phyloP scores from a whole-genome alignment of 2,113 vertebrate species.

The Taurulus bubalis region DNA sequence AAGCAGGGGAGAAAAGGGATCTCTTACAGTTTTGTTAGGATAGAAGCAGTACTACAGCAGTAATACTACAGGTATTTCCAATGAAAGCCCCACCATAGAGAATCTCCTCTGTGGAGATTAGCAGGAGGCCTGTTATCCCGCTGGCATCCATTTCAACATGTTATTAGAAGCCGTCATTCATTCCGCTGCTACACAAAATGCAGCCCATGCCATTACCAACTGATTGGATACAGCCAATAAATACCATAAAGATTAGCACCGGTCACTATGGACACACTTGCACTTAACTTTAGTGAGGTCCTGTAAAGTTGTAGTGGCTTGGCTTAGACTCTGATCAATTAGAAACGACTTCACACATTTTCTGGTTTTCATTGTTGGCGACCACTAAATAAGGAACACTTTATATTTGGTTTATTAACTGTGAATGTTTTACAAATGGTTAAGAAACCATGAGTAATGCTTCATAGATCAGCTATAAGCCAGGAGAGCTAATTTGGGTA shows the following conservation, averaged over 20 bases:
- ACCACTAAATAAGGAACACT: background rate
- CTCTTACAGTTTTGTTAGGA: conserved; percentile 60
- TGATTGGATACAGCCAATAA: conserved; percentile 56
- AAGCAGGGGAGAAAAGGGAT: conserved; percentile 45
- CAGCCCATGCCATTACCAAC: conserved; percentile 43
- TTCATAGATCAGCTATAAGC: background rate
- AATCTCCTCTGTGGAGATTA: conserved; percentile 61
- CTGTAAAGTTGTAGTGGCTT: background rate
- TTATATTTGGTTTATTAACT: background rate
- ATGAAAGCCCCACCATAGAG: conserved; percentile 54
- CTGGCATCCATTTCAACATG: conserved; percentile 68
- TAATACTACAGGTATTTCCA: conserved; percentile 64
- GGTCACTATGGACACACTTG: conserved; percentile 42
- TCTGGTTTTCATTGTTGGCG: background rate
- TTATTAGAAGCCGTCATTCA: conserved; percentile 68
- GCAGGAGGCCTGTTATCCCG: conserved; percentile 47
- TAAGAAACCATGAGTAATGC: background rate
- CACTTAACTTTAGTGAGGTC: conserved; percentile 13
- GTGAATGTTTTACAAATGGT: background rate
- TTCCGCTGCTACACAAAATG: conserved; percentile 33
- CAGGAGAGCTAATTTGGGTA: no score
- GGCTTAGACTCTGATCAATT: background rate
- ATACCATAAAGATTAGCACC: conserved; percentile 25
- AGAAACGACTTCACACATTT: background rate
- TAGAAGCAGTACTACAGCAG: conserved; percentile 53